phyloP scores from a whole-genome alignment of 2,113 vertebrate species.

The Eretmochelys imbricata region DNA sequence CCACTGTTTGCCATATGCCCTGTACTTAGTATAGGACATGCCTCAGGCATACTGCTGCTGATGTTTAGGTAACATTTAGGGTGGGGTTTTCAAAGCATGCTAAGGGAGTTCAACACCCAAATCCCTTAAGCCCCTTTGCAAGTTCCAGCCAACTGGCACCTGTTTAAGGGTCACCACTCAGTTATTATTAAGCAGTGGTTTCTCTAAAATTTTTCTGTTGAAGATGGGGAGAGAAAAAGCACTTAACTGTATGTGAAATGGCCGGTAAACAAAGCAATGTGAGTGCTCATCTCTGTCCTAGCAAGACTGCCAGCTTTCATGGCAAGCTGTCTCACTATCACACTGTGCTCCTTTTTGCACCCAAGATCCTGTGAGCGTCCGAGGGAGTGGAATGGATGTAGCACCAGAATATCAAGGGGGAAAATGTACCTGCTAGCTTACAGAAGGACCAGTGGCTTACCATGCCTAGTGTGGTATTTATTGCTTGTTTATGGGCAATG shows the following conservation, averaged over 20 bases:
- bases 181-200: neutral
- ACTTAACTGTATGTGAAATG: neutral
- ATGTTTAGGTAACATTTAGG: neutral
- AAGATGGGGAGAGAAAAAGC: neutral
- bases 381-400: neutral
- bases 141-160: neutral
- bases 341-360: neutral
- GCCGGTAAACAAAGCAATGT: neutral
- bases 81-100: neutral
- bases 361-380: neutral
- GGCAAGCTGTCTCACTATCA: neutral
- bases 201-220: neutral
- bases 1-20: neutral
- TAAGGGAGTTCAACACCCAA: neutral
- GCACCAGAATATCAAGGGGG: neutral
- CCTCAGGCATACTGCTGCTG: neutral
- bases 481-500: neutral
- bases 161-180: neutral
- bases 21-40: neutral
- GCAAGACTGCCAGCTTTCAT: neutral
- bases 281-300: neutral
- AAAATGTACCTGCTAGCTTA: neutral
- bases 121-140: neutral
- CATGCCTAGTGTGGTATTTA: neutral
- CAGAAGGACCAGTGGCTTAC: too few relatives aligned